These are phyloP conservation scores for Epizoanthus fatuus DNA, from an alignment of 92 coral and sea anemone species.

Conservation along the genomic window DNA sequence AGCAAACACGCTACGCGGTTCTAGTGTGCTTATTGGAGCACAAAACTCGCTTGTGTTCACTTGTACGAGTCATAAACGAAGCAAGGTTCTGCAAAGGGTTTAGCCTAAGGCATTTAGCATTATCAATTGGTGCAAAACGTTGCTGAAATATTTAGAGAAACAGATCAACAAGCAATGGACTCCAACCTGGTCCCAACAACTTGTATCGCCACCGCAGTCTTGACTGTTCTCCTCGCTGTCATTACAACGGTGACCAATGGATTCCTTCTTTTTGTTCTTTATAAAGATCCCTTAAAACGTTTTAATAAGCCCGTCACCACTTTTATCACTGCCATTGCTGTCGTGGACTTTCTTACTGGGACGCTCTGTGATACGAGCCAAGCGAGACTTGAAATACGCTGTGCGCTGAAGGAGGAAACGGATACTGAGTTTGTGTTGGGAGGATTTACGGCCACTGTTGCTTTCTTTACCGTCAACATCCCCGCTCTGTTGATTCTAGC, in stretches of 20 bases:
- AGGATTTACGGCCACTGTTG: background rate
- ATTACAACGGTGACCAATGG: background rate
- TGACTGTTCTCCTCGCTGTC: background rate
- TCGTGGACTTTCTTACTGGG: background rate
- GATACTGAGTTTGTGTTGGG: background rate
- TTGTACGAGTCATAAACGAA: too few species aligned
- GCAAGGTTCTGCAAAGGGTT: too few species aligned
- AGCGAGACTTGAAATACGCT: conserved; percentile 10
- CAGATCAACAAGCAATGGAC: background rate
- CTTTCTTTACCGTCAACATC: conserved; percentile 9
- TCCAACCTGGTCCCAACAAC: background rate
- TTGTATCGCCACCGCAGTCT: conserved; percentile 1
- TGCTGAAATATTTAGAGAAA: too few species aligned
- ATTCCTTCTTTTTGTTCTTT: conserved; percentile 12
- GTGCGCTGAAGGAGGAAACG: background rate
- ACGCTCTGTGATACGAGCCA: conserved; percentile 1
- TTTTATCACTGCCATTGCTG: conserved; percentile 16
- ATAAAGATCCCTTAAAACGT: conserved; percentile 3
- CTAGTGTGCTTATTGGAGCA: too few species aligned
- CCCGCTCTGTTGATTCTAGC: background rate
- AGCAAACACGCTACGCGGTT: too few species aligned
- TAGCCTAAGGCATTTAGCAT: too few species aligned
- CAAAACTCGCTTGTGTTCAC: too few species aligned
- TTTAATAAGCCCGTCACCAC: conserved; percentile 1
- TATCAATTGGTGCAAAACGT: too few species aligned